These are phyloP conservation scores for Mya arenaria DNA, from an alignment of 1,140 invertebrate species.

Conservation along the genomic window DNA sequence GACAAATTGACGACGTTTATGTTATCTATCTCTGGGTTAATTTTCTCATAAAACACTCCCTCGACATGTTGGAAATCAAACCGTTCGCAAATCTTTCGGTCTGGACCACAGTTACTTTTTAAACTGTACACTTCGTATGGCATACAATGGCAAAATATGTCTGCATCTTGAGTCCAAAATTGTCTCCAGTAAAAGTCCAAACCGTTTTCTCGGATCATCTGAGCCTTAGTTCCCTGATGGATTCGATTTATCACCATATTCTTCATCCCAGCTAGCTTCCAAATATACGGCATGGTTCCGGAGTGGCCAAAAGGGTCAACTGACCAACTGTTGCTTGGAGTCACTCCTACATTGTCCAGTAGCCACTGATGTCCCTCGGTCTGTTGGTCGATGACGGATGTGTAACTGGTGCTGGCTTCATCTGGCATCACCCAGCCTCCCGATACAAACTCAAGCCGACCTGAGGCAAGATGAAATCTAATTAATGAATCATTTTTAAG, in stretches of 20 bases:
- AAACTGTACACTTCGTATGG: slow-evolving; percentile 99
- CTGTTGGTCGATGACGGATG: slow-evolving; percentile 96
- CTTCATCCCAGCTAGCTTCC: slow-evolving; percentile 92
- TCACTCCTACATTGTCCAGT: slow-evolving; percentile 88
- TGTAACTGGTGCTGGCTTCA: slow-evolving; percentile 96
- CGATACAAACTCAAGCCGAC: slow-evolving; percentile 95
- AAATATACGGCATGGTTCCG: slow-evolving; percentile 93
- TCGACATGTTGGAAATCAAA: slow-evolving; percentile 97
- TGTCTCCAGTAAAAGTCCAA: slow-evolving; percentile 98
- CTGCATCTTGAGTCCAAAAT: slow-evolving; percentile 89
- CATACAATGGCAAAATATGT: slow-evolving; percentile 98
- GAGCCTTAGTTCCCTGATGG: slow-evolving; percentile 97
- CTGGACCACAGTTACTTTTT: slow-evolving; percentile 98
- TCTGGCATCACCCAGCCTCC: slow-evolving; percentile 99
- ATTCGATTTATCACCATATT: slow-evolving; percentile 95
- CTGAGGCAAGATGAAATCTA: too few species aligned
- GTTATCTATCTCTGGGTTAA: slow-evolving; percentile 86
- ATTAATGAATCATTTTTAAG: too few species aligned
- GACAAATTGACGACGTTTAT: slow-evolving; percentile 92
- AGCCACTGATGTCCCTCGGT: slow-evolving; percentile 98
- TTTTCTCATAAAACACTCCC: too few species aligned
- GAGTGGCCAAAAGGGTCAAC: slow-evolving; percentile 96
- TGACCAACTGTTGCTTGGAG: slow-evolving; percentile 89
- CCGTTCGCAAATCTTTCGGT: slow-evolving; percentile 98
- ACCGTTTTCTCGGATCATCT: slow-evolving; percentile 89